Evolutionary conservation across 2,888 invertebrate genomes (phyloP).

Genomic region (Apocheima hispidaria): DNA sequence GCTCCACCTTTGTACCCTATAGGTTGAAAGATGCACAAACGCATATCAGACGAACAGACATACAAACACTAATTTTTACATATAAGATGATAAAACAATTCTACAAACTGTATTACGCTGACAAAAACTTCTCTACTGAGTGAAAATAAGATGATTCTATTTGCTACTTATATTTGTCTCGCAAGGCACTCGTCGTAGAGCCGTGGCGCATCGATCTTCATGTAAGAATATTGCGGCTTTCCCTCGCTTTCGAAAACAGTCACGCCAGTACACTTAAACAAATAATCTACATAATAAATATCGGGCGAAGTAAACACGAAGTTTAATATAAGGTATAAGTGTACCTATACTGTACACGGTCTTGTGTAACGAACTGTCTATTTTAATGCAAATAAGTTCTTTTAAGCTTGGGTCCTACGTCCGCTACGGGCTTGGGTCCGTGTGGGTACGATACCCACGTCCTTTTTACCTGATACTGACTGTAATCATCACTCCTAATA

Average conservation of each 20-base stretch:
- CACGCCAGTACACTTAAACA: constrained; percentile 21
- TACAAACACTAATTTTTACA: too few relatives aligned
- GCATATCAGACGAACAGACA: too few relatives aligned
- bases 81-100: background rate
- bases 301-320: constrained; percentile 4
- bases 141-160: constrained; percentile 1
- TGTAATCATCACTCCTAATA: background rate
- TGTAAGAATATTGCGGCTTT: constrained; percentile 36
- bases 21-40: too few relatives aligned
- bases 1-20: too few relatives aligned
- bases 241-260: constrained; percentile 29
- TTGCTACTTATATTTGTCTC: constrained; percentile 9
- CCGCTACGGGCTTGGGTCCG: too few relatives aligned
- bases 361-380: too few relatives aligned
- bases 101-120: background rate
- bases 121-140: background rate
- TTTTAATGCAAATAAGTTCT: constrained; percentile 10
- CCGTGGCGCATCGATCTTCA: constrained; percentile 40
- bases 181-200: constrained; percentile 21
- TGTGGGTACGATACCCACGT: too few relatives aligned
- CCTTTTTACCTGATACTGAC: too few relatives aligned
- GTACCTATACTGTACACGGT: too few relatives aligned
- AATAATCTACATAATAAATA: constrained; percentile 27
- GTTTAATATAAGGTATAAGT: background rate
- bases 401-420: background rate